Evolutionary conservation across 1,140 invertebrate genomes (phyloP).

Genomic region (Lepeophtheirus salmonis): DNA sequence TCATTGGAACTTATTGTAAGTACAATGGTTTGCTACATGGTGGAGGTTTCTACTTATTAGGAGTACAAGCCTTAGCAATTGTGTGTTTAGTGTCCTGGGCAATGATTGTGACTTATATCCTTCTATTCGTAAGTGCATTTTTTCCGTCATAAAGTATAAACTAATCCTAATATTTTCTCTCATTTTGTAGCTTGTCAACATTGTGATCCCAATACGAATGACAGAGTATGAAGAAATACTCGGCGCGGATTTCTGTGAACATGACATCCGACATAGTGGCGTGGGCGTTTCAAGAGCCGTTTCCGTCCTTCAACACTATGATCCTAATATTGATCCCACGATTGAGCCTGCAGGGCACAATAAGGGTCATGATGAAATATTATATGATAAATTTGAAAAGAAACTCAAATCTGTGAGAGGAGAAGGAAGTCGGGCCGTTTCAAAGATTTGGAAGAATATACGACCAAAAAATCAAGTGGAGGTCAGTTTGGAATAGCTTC

Average conservation of each 20-base stretch:
- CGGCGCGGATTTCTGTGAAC: slow-evolving; percentile 69
- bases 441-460: background rate
- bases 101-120: slow-evolving; percentile 39
- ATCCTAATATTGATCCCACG: slow-evolving; percentile 1
- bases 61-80: slow-evolving; percentile 50
- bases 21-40: slow-evolving; percentile 24
- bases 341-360: slow-evolving; percentile 3
- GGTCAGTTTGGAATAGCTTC: background rate
- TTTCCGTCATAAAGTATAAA: background rate
- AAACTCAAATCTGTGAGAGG: background rate
- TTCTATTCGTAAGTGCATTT: slow-evolving; percentile 30
- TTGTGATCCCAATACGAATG: slow-evolving; percentile 55
- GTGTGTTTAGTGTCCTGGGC: slow-evolving; percentile 53
- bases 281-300: slow-evolving; percentile 40
- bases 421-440: background rate
- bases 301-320: slow-evolving; percentile 31
- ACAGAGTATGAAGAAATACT: slow-evolving; percentile 57
- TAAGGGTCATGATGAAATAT: background rate
- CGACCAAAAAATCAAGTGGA: background rate
- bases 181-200: slow-evolving; percentile 37
- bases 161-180: background rate
- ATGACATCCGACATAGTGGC: slow-evolving; percentile 43
- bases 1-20: background rate
- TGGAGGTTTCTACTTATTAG: slow-evolving; percentile 62
- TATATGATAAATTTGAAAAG: background rate